Percentiles rank a stretch among this genome's conserved stretches.
These are phyloP conservation scores for Philopedon plagiatum DNA, from an alignment of 2,888 invertebrate genomes.

Conservation along the genomic window DNA sequence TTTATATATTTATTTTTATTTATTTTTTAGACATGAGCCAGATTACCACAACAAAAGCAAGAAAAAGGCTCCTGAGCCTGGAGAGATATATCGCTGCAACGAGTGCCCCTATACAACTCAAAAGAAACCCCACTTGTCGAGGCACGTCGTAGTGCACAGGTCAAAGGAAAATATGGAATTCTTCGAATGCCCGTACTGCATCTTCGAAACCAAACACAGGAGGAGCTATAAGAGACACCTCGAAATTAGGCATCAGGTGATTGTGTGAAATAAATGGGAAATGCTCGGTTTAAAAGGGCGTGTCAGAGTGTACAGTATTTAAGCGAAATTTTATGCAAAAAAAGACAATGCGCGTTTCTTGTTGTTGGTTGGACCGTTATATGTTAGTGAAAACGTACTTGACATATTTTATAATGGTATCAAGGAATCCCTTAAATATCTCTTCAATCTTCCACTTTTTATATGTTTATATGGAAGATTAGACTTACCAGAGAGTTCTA, in stretches of 20 bases:
- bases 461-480: too few relatives aligned
- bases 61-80: not conserved
- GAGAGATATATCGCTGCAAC: conserved; percentile 31
- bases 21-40: conserved; percentile 12
- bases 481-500: too few relatives aligned
- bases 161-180: conserved; percentile 41
- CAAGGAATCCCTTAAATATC: too few relatives aligned
- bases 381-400: too few relatives aligned
- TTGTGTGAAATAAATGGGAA: conserved; percentile 13
- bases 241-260: conserved; percentile 36
- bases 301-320: not conserved
- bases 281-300: not conserved
- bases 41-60: not conserved
- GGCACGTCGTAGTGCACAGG: conserved; percentile 45
- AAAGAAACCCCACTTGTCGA: conserved; percentile 41
- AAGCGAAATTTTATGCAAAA: too few relatives aligned
- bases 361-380: too few relatives aligned
- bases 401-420: too few relatives aligned
- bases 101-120: conserved; percentile 45
- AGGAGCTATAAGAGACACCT: conserved; percentile 48
- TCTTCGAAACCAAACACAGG: conserved; percentile 47
- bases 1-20: conserved; percentile 1
- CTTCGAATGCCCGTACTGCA: conserved; percentile 47
- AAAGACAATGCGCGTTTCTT: too few relatives aligned
- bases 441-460: too few relatives aligned